These are phyloP conservation scores for Tyto alba DNA, from an alignment of 2,113 vertebrate genomes.

Conservation along the genomic window DNA sequence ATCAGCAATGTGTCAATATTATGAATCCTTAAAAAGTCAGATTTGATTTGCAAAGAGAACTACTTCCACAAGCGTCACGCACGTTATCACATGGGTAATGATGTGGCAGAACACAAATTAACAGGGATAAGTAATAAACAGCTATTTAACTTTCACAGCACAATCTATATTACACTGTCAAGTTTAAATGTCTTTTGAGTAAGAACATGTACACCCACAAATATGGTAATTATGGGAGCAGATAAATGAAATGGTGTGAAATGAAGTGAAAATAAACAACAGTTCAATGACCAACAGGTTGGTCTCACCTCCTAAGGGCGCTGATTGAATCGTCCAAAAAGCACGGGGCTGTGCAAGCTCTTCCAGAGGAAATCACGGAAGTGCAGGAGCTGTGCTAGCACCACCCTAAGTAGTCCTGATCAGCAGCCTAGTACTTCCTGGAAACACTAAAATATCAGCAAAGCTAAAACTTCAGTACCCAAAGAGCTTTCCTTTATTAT, in stretches of 20 bases:
- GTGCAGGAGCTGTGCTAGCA: not conserved
- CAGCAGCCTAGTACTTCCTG: not conserved
- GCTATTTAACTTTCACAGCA: constrained; percentile 15
- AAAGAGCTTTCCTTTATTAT: not conserved
- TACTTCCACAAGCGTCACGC: not conserved
- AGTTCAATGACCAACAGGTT: not conserved
- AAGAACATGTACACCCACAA: constrained; percentile 5
- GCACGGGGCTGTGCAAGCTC: not conserved
- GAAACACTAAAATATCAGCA: not conserved
- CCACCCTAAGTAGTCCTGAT: not conserved
- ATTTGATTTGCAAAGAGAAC: not conserved
- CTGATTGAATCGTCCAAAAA: not conserved
- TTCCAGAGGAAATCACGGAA: not conserved
- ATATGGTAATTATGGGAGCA: not conserved
- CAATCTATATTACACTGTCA: constrained; percentile 5
- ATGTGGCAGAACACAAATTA: constrained; percentile 25
- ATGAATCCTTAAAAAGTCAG: not conserved
- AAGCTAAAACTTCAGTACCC: not conserved
- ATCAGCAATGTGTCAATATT: not conserved
- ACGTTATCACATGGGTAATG: not conserved
- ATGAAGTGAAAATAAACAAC: constrained; percentile 15
- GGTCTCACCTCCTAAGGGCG: not conserved
- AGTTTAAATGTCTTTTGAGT: constrained; percentile 29
- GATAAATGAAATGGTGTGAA: constrained; percentile 29
- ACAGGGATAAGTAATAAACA: constrained; percentile 40